Base-by-base conservation (phyloP, 2,888 invertebrate species). In the Crematogaster levior region DNA sequence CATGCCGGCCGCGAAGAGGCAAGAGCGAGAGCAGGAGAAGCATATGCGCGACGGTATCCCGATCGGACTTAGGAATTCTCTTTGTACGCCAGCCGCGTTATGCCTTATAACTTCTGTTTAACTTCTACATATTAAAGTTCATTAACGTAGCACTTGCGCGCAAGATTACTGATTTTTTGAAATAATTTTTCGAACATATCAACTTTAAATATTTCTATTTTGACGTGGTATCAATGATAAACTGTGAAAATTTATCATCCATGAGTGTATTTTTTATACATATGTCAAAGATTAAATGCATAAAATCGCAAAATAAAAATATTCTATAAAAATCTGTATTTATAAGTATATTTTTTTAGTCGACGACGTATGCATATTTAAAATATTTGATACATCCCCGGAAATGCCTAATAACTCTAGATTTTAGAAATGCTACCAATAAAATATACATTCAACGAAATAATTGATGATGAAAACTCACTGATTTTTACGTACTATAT, bases 1-100 rank as follows among this genome's bases (percentile, higher is more conserved):
- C 90, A 88, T 90, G 90, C 84, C 74, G 72, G 37, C 46, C 75
- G 84, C 83, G 65, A 86, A 83, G 75, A 70, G 83, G 74, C 79
- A 74, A 66, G 58, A 27, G 18, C 7, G 40, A 12, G 15, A 10
- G 53, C 1, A 30, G 30, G 15, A 10, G 43, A 12, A 24, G 40
- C 68, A 53, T 56, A 77, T 77, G 68, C 40, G 68, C 46, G 51
- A 58, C 68, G 27, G 66, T 66, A 72, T 48, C 43, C 75, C 68
- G 81, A 80, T 81, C 83, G 81, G 74, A 53, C 75, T 53, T 30
- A 46, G 63, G 61, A 61, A 74, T 75, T 63, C 53, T 56, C 81
- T 56, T 77, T 81, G 75, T 77, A 34, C 24, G 27, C 58, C 60
- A 30, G 40, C n/a, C 73, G 56, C 30, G n/a, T 72, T 51, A 48